These are phyloP conservation scores for Coracias cyanogaster DNA, from an alignment of 2,797 vertebrate species.

Conservation along the genomic window DNA sequence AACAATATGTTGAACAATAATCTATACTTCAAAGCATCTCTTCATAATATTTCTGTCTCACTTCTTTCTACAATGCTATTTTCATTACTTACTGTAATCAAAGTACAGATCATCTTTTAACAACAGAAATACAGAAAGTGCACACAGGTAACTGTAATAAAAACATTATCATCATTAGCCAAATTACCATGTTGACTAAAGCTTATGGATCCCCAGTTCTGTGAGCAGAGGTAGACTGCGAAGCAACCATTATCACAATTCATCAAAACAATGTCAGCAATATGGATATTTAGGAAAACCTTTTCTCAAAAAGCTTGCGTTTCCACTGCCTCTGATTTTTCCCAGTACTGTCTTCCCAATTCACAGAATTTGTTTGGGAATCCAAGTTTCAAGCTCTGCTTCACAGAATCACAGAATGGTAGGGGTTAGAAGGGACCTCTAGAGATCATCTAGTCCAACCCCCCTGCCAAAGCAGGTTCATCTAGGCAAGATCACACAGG, in stretches of 20 bases:
- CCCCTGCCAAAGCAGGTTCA: too few species aligned
- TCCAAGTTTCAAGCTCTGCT: background rate
- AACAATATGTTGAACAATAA: background rate
- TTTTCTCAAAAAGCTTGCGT: background rate
- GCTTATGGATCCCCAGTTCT: too few species aligned
- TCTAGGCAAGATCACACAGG: too few species aligned
- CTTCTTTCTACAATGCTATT: background rate
- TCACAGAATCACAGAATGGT: too few species aligned
- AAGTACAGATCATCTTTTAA: background rate
- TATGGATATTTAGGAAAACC: background rate
- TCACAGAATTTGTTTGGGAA: background rate
- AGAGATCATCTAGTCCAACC: too few species aligned
- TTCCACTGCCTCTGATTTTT: background rate
- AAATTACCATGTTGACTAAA: too few species aligned
- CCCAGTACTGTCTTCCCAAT: background rate
- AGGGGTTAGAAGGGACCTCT: too few species aligned
- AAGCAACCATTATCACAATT: background rate
- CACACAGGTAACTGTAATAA: too few species aligned
- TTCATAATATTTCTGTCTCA: background rate
- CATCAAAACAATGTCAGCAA: background rate
- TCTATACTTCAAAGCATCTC: background rate
- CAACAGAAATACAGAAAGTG: background rate
- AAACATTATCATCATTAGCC: too few species aligned
- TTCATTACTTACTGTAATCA: background rate
- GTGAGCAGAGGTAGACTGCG: fast-evolving